A percentile compares a stretch with the other conserved stretches of the same genome.
phyloP scores from a whole-genome alignment of 2,797 vertebrate species.

The Sebastes kiyomatsui region DNA sequence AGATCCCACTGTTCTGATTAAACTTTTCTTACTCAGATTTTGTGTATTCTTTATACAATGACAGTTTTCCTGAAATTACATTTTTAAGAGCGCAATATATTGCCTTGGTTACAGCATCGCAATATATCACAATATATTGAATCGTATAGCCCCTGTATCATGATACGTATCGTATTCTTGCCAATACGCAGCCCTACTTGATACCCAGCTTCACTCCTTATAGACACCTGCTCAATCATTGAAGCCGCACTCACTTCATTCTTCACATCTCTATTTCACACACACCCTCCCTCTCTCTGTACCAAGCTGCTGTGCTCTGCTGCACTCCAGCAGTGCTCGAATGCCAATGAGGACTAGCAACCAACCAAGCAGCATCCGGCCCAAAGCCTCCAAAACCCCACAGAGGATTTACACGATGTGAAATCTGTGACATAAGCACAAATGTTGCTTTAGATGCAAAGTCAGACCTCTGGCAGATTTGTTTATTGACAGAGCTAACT shows the following conservation, averaged over 20 bases:
- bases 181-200: neutral
- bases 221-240: conserved; percentile 10
- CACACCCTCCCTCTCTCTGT: neutral
- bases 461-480: conserved; percentile 10
- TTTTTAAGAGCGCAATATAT: no score
- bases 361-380: conserved; percentile 23
- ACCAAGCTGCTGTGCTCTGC: conserved; percentile 32
- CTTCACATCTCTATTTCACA: neutral
- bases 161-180: neutral
- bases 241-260: conserved; percentile 12
- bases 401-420: conserved; percentile 32
- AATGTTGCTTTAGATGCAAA: conserved; percentile 39
- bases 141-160: neutral
- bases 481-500: conserved; percentile 7
- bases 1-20: no score
- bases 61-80: no score
- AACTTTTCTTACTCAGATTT: no score
- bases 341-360: conserved; percentile 48
- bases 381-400: conserved; percentile 27
- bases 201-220: neutral
- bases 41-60: fast-evolving
- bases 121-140: neutral
- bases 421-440: conserved; percentile 45
- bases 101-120: no score
- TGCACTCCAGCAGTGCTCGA: conserved; percentile 43